Evolutionary conservation across 2,113 vertebrate genomes (phyloP).

Genomic region (Coturnix japonica): DNA sequence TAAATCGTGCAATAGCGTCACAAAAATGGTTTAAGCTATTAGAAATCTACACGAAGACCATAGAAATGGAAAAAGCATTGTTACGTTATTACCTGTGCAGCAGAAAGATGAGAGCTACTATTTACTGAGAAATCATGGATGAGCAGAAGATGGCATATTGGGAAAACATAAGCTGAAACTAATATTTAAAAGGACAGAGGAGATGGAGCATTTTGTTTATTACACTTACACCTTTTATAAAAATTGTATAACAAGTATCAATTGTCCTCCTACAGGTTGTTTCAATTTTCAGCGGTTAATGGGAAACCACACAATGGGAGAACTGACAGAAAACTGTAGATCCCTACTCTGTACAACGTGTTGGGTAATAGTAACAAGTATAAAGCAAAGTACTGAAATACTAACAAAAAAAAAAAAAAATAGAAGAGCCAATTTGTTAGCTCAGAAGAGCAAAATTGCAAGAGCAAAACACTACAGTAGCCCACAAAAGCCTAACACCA

Average conservation of each 20-base stretch:
- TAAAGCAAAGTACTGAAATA: not conserved
- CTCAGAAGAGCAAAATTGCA: not conserved
- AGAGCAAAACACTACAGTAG: not conserved
- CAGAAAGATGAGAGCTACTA: not conserved
- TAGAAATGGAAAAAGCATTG: not conserved
- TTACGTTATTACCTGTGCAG: not conserved
- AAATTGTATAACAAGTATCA: not conserved
- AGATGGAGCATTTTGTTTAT: not conserved
- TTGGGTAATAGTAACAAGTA: not conserved
- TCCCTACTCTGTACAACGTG: not conserved
- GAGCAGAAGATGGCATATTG: not conserved
- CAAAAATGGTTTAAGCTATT: not conserved
- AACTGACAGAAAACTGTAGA: not conserved
- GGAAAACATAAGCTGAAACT: not conserved
- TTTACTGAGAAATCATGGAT: rapidly evolving
- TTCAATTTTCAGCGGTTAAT: not conserved
- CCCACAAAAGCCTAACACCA: not conserved
- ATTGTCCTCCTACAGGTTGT: not conserved
- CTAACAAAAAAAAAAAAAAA: not conserved
- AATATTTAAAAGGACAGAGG: not conserved
- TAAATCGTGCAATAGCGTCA: not conserved
- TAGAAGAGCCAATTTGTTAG: not conserved
- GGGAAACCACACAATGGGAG: not conserved
- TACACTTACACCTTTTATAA: not conserved
- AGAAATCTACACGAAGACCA: not conserved